Percentiles rank a stretch among this genome's conserved stretches.
phyloP scores from a whole-genome alignment of 1,140 invertebrate species.

The Sinonovacula constricta region DNA sequence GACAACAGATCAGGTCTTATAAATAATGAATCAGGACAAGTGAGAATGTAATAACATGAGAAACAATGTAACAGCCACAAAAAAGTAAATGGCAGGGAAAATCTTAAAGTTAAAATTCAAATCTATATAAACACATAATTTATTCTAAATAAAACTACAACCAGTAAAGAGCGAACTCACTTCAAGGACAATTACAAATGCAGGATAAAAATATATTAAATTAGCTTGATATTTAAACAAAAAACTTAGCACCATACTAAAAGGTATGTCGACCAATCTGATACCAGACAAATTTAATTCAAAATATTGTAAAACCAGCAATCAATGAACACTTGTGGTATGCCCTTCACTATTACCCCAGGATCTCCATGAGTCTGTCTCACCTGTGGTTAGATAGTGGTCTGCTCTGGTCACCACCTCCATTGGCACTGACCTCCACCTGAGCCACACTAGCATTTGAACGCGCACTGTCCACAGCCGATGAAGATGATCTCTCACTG shows the following conservation, averaged over 20 bases:
- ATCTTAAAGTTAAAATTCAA: no score
- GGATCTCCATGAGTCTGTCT: neutral
- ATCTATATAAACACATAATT: no score
- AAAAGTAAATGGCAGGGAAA: neutral
- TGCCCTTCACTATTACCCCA: neutral
- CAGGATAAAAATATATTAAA: neutral
- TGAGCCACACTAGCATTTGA: conserved; percentile 31
- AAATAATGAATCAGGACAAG: neutral
- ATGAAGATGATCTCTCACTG: conserved; percentile 28
- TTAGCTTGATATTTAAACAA: neutral
- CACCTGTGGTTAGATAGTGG: conserved; percentile 14
- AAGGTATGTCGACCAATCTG: neutral
- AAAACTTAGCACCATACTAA: neutral
- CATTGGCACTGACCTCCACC: conserved; percentile 14
- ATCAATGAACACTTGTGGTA: no score
- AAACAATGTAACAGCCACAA: neutral
- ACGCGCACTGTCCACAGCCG: conserved; percentile 5
- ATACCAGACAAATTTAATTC: no score
- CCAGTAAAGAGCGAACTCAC: no score
- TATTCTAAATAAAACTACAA: no score
- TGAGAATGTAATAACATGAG: neutral
- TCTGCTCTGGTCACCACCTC: conserved; percentile 20
- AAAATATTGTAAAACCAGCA: no score
- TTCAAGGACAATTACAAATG: no score
- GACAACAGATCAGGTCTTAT: neutral